Evolutionary conservation across 2,113 vertebrate species (phyloP).

Genomic region (Gnathonemus echidnorhynchus): DNA sequence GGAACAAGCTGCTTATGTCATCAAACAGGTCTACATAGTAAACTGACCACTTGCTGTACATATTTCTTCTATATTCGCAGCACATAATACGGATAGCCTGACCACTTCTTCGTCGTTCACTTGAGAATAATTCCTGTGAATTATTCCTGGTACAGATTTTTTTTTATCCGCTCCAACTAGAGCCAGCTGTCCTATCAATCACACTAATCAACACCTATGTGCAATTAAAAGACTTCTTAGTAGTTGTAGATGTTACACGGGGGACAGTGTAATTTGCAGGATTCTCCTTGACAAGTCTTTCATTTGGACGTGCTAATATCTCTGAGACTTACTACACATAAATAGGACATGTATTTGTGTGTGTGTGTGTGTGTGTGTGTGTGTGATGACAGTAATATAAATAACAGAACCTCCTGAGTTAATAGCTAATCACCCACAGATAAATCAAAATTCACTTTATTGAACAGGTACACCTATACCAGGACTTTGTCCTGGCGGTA

Average conservation of each 20-base stretch:
- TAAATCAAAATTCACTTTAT: background rate
- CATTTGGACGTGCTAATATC: conserved; percentile 3
- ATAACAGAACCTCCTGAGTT: background rate
- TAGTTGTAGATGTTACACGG: conserved; percentile 41
- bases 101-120: background rate
- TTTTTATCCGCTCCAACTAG: background rate
- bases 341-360: background rate
- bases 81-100: background rate
- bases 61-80: background rate
- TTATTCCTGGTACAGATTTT: background rate
- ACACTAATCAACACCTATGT: conserved; percentile 60
- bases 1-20: background rate
- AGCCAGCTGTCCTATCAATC: conserved; percentile 27
- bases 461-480: background rate
- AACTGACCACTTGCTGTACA: background rate
- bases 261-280: conserved; percentile 55
- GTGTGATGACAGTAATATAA: background rate
- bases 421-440: background rate
- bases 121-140: background rate
- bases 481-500: background rate
- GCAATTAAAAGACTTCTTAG: conserved; percentile 47
- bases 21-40: background rate
- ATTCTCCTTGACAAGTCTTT: conserved; percentile 23
- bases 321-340: background rate
- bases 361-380: background rate